Evolutionary conservation across 2,888 invertebrate species (phyloP).

Genomic region (Leptopilina myrica): DNA sequence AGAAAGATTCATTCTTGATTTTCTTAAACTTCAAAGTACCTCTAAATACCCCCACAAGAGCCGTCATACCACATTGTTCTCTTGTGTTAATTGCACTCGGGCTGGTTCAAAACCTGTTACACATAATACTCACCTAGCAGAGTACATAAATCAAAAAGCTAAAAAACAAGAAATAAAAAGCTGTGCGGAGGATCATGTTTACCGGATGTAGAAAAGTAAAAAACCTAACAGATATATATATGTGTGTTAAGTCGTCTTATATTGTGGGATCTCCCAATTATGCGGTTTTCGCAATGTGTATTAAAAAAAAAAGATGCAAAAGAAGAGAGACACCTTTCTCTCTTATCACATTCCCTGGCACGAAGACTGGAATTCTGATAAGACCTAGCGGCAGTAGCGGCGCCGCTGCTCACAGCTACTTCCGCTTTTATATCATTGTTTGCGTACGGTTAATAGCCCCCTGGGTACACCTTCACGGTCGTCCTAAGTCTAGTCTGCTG

Average conservation of each 20-base stretch:
- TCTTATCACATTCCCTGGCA: conserved; percentile 54
- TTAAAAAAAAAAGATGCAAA: too few species aligned
- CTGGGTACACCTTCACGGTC: conserved; percentile 68
- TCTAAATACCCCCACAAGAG: neutral
- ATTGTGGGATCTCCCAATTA: conserved; percentile 62
- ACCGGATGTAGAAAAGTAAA: conserved; percentile 3
- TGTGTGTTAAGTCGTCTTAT: conserved; percentile 43
- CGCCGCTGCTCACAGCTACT: conserved; percentile 66
- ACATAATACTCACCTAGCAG: neutral
- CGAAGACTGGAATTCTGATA: conserved; percentile 71
- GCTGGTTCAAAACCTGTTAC: neutral
- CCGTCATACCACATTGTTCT: neutral
- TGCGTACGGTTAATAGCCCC: conserved; percentile 75
- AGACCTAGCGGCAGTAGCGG: conserved; percentile 55
- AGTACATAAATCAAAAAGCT: conserved; percentile 16
- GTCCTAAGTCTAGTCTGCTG: conserved; percentile 61
- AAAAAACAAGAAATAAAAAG: neutral
- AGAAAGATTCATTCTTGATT: neutral
- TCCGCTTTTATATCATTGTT: conserved; percentile 75
- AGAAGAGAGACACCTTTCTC: conserved; percentile 55
- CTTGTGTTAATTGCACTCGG: neutral
- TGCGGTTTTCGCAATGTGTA: conserved; percentile 54
- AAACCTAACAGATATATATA: conserved; percentile 13
- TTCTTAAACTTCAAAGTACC: neutral
- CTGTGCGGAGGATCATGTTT: neutral